Conservation (phyloP, 2,797 vertebrate genomes). For the Eidolon dupreanum region DNA sequence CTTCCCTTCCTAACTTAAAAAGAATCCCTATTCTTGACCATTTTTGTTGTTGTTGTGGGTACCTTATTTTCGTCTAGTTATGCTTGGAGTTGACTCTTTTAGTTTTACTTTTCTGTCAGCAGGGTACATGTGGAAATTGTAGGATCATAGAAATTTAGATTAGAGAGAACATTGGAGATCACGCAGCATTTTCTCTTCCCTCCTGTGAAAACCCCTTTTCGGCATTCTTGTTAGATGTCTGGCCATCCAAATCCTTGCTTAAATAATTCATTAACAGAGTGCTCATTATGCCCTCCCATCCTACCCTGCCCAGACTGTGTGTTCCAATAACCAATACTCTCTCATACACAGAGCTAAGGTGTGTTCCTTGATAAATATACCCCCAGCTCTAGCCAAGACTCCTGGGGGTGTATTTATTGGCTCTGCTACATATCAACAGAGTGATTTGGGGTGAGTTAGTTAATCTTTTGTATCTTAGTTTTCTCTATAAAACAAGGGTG, state of each 20-base stretch:
- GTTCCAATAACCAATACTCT: not conserved
- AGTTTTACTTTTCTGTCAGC: not conserved
- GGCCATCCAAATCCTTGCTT: not conserved
- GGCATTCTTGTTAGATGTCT: not conserved
- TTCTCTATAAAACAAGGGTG: not conserved
- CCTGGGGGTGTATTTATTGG: not conserved
- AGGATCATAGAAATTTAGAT: slow-evolving; percentile 10
- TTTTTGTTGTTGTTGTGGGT: not conserved
- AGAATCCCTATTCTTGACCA: not conserved
- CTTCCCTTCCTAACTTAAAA: not conserved
- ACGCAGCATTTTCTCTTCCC: not conserved
- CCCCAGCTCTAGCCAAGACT: not conserved
- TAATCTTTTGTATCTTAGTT: not conserved
- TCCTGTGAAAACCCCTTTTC: not conserved
- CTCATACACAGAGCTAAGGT: not conserved
- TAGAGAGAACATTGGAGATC: not conserved
- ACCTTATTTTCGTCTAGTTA: not conserved
- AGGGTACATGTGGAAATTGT: not conserved
- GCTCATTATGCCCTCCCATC: not conserved
- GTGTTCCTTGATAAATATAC: not conserved
- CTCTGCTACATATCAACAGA: not conserved
- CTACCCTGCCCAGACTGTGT: not conserved
- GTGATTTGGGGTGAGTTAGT: not conserved
- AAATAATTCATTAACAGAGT: not conserved
- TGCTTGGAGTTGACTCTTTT: not conserved